Base-by-base conservation (phyloP, 2,888 invertebrate species). In the Bugulina stolonifera region DNA sequence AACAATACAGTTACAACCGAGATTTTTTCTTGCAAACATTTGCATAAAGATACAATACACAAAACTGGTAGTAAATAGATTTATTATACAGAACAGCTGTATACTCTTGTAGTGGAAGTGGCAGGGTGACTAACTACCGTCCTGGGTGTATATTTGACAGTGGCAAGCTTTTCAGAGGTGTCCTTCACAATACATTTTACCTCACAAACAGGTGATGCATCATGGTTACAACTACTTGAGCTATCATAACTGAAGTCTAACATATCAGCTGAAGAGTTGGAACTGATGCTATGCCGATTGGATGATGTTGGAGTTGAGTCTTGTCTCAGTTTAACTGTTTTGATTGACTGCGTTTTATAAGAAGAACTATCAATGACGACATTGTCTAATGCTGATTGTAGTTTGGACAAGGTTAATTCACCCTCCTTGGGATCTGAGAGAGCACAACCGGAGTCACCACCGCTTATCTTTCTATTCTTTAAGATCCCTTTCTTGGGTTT, bases 231-330 rank as follows among this genome's bases (percentile, higher is more conserved):
- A 57, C 57, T 57, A 34, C 64, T 64, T 5, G 64, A 64, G 72
- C 81, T 81, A 73, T 82, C 82, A 69, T 81, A 82, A 0, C 81
- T 81, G 74, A 82, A 80, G 75, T 82, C 80, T 23, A 82, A 76
- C 73, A 82, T 78, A 73, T 82, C 82, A 27, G 80, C 80, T 0
- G 82, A 82, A 0, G 82, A 82, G 73, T 81, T 81, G 14, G 82
- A 82, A 14, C 81, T 79, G 71, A 75, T 75, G 72, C 81, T 82
- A 74, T 54, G 52, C 5, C 43, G n/a, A 10, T 54, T 43, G 5
- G 70, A 43, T 27, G n/a, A 10, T 2, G 35, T 2, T 3, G 69
- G 10, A 14, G 35, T 70, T n/a, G n/a, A 23, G 34, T 64, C 64
- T 14, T 27, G 29, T 32, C 27, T 27, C 5, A 64, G n/a, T 32